These are phyloP conservation scores for Microcebus ravelobensis DNA, from an alignment of 2,113 vertebrate genomes.

Conservation along the genomic window DNA sequence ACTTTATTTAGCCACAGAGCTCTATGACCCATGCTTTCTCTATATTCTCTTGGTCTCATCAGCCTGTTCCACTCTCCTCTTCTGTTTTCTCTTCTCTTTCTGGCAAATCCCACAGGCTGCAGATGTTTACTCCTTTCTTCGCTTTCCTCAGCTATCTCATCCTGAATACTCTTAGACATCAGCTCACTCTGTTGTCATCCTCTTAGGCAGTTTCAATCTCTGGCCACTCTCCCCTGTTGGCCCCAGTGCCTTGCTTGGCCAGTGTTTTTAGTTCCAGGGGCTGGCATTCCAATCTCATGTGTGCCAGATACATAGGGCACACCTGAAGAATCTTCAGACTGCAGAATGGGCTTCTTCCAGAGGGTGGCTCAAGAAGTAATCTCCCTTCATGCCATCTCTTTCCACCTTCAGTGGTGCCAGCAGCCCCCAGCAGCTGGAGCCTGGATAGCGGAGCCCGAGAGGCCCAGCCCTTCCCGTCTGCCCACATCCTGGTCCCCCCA, in stretches of 20 bases:
- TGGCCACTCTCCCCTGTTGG: conserved; percentile 4
- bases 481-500: conserved; percentile 91
- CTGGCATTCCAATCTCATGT: not conserved
- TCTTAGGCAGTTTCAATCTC: not conserved
- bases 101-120: not conserved
- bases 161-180: conserved; percentile 33
- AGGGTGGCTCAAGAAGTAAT: conserved; percentile 48
- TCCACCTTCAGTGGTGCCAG: conserved; percentile 91
- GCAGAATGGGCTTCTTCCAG: conserved; percentile 24
- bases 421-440: conserved; percentile 93
- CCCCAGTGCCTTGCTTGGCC: conserved; percentile 42
- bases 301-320: not conserved
- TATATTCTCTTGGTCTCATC: not conserved
- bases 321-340: conserved; percentile 32
- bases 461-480: conserved; percentile 92
- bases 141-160: conserved; percentile 58
- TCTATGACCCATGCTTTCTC: not conserved
- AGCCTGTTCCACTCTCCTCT: not conserved
- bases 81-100: not conserved
- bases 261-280: not conserved
- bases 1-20: not conserved
- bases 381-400: conserved; percentile 82
- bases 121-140: not conserved
- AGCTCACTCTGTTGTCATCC: conserved; percentile 54
- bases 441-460: conserved; percentile 94